phyloP scores from a whole-genome alignment of 2,797 vertebrate species.

The Cossypha niveicapilla region DNA sequence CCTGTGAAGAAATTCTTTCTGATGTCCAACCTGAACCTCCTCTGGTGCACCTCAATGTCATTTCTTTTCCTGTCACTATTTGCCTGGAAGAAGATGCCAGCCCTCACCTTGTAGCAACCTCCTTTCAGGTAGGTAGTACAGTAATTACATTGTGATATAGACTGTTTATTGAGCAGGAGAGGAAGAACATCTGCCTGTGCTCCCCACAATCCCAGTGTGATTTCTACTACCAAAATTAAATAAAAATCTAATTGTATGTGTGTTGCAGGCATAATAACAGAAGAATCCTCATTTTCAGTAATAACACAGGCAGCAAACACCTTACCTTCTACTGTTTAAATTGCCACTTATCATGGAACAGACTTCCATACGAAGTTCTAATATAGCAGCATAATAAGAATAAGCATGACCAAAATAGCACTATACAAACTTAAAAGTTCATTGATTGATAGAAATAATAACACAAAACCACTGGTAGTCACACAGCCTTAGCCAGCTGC shows the following conservation, averaged over 20 bases:
- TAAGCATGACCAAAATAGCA: background rate
- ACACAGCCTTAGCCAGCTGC: background rate
- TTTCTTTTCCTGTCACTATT: background rate
- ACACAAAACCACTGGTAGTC: background rate
- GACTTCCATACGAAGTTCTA: background rate
- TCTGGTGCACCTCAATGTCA: background rate
- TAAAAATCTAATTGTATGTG: background rate
- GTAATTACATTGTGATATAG: background rate
- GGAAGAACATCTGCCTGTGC: background rate
- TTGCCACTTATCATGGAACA: background rate
- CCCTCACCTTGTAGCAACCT: background rate
- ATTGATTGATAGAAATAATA: constrained; percentile 10
- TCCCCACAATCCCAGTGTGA: background rate
- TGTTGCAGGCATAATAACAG: background rate
- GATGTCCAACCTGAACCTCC: background rate
- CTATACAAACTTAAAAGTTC: background rate
- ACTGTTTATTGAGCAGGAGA: background rate
- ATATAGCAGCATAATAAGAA: background rate
- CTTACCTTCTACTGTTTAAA: background rate
- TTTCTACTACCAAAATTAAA: background rate
- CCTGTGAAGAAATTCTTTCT: background rate
- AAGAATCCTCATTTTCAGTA: background rate
- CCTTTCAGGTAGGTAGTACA: background rate
- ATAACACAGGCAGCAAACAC: background rate
- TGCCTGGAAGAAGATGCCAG: background rate